Conservation (phyloP, 2,888 invertebrate species). For the Oeneis ivallda region DNA sequence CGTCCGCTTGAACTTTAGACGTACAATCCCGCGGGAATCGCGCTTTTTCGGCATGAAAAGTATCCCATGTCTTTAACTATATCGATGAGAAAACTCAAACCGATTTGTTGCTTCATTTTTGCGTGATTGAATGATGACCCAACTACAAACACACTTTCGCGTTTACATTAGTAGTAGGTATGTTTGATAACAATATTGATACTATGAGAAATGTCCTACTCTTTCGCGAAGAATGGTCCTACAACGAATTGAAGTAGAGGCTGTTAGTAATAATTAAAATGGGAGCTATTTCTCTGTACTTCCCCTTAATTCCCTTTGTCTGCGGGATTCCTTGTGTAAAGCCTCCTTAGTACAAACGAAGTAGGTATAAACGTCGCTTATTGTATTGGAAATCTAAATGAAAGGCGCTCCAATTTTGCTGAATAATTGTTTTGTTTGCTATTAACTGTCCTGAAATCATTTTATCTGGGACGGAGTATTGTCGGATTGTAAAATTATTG, state of each 20-base stretch:
- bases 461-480: background rate
- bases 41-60: too few species aligned
- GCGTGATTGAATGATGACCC: too few species aligned
- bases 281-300: constrained; percentile 13
- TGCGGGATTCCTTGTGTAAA: constrained; percentile 1
- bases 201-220: background rate
- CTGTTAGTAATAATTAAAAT: constrained; percentile 15
- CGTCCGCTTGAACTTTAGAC: too few species aligned
- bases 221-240: background rate
- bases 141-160: too few species aligned
- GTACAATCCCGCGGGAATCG: too few species aligned
- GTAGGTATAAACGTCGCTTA: constrained; percentile 8
- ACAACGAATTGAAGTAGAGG: constrained; percentile 4
- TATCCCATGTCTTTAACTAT: too few species aligned
- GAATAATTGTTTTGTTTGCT: constrained; percentile 10
- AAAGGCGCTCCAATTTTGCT: constrained; percentile 8
- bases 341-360: constrained; percentile 1
- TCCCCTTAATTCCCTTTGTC: constrained; percentile 12
- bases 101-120: too few species aligned
- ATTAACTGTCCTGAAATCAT: background rate
- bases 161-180: too few species aligned
- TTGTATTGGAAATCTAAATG: constrained; percentile 7
- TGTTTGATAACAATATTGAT: too few species aligned
- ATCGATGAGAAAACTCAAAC: too few species aligned
- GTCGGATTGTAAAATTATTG: background rate